Evolutionary conservation across 2,113 vertebrate genomes (phyloP).

Genomic region (Lamprologus ornatipinnis): DNA sequence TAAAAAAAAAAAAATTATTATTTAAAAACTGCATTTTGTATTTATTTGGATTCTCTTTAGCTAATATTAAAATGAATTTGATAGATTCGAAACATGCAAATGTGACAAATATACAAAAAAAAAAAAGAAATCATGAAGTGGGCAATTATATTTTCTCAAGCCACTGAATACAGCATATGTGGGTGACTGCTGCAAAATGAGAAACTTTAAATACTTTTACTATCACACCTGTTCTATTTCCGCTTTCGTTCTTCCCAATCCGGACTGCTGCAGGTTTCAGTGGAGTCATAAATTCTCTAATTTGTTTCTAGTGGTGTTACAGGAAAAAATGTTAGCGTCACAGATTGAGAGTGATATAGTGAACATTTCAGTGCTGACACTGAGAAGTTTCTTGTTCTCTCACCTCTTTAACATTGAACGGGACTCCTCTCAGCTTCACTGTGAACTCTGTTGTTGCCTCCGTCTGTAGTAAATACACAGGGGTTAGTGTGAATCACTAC

Average conservation of each 20-base stretch:
- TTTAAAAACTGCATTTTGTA: background rate
- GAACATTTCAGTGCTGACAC: background rate
- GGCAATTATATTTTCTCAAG: background rate
- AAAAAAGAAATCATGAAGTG: background rate
- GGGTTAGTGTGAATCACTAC: background rate
- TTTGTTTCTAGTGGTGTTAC: constrained; percentile 73
- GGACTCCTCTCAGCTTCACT: constrained; percentile 84
- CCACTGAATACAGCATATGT: background rate
- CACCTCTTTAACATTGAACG: constrained; percentile 84
- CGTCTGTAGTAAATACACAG: constrained; percentile 26
- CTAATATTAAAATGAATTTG: background rate
- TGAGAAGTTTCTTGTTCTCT: background rate
- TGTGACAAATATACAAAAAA: background rate
- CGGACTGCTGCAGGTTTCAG: constrained; percentile 83
- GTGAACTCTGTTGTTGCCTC: constrained; percentile 75
- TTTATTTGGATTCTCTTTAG: background rate
- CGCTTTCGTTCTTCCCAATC: constrained; percentile 76
- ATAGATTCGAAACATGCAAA: background rate
- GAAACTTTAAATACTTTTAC: background rate
- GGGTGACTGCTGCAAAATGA: background rate
- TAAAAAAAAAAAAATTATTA: rapidly evolving
- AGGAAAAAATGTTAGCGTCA: background rate
- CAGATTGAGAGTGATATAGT: background rate
- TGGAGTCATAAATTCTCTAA: constrained; percentile 85
- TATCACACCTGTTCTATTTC: constrained; percentile 80